phyloP scores from a whole-genome alignment of 2,888 invertebrate species.

The Plebejus argus region DNA sequence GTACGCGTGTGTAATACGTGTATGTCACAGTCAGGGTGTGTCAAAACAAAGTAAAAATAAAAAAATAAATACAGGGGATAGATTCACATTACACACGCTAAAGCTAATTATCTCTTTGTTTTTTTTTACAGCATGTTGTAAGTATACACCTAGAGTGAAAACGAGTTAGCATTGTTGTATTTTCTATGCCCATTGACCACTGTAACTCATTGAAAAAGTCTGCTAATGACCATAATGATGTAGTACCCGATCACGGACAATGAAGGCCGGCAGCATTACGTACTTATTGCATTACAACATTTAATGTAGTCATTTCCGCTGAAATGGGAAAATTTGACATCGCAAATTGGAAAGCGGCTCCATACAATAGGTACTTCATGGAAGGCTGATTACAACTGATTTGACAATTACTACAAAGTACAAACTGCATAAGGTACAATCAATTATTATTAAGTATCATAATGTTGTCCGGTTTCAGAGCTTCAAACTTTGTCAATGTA shows the following conservation, averaged over 20 bases:
- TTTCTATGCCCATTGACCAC: neutral
- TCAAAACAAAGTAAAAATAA: no score
- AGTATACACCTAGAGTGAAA: neutral
- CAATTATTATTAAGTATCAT: no score
- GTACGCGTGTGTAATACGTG: no score
- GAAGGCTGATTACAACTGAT: constrained; percentile 9
- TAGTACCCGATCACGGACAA: neutral
- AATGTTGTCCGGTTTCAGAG: no score
- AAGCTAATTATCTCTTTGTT: no score
- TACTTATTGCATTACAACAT: constrained; percentile 5
- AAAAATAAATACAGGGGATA: no score
- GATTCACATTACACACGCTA: no score
- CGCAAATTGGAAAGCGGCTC: constrained; percentile 72
- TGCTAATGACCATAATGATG: neutral
- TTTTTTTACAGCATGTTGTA: no score
- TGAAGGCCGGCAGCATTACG: neutral
- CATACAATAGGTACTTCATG: constrained; percentile 26
- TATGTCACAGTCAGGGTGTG: no score
- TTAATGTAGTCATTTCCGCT: constrained; percentile 17
- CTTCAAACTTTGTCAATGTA: no score
- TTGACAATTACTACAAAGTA: constrained; percentile 6
- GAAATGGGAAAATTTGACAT: constrained; percentile 64
- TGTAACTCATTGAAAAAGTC: neutral
- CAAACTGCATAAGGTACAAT: neutral
- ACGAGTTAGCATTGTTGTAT: neutral